Percentiles rank a stretch among this genome's conserved stretches.
Evolutionary conservation across 2,888 invertebrate genomes (phyloP).

Genomic region (Tuta absoluta): DNA sequence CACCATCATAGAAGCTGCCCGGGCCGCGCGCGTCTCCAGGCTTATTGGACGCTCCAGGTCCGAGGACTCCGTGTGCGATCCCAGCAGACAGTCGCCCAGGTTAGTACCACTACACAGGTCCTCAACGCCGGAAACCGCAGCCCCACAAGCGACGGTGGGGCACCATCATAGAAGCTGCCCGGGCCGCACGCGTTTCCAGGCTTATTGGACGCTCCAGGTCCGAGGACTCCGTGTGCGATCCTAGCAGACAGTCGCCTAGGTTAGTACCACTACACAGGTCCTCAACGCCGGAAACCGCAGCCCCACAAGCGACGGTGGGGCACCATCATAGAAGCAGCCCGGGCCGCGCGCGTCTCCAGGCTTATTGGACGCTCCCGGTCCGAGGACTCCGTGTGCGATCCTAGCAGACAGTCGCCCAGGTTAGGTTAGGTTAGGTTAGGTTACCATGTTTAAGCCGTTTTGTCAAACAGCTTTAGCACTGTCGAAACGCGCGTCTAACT

Average conservation of each 20-base stretch:
- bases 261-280: constrained; percentile 35
- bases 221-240: constrained; percentile 89
- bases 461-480: no score
- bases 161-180: constrained; percentile 92
- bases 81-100: constrained; percentile 80
- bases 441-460: no score
- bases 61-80: constrained; percentile 89
- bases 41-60: constrained; percentile 89
- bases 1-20: constrained; percentile 92
- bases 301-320: constrained; percentile 90
- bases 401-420: constrained; percentile 75
- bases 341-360: constrained; percentile 89
- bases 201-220: constrained; percentile 89
- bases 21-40: constrained; percentile 89
- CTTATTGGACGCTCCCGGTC: constrained; percentile 89
- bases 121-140: constrained; percentile 61
- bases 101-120: constrained; percentile 34
- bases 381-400: constrained; percentile 89
- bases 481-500: no score
- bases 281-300: constrained; percentile 61
- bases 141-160: constrained; percentile 90
- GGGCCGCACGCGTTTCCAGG: constrained; percentile 89
- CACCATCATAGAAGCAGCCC: constrained; percentile 92
- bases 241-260: constrained; percentile 80
- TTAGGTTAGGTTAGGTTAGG: no score